Percentiles rank a stretch among this genome's conserved stretches.
phyloP scores from a whole-genome alignment of 2,888 invertebrate species.

The Perizoma affinitatum region DNA sequence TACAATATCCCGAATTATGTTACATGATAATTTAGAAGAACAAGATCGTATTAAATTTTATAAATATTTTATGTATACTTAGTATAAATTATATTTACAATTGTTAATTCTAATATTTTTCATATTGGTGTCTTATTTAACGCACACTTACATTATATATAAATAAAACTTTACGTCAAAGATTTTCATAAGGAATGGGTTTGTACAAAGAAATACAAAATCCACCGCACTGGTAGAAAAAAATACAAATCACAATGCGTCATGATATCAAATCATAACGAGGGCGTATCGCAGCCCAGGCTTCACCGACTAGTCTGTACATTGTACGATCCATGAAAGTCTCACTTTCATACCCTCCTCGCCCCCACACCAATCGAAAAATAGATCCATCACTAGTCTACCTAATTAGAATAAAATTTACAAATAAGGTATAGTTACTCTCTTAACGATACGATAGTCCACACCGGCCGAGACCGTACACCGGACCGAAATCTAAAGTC shows the following conservation, averaged over 20 bases:
- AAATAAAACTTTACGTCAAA: constrained; percentile 75
- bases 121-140: constrained; percentile 84
- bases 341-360: constrained; percentile 72
- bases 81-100: constrained; percentile 81
- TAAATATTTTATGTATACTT: constrained; percentile 74
- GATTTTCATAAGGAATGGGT: constrained; percentile 80
- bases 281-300: constrained; percentile 44
- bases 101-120: constrained; percentile 73
- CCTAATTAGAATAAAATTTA: constrained; percentile 77
- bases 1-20: constrained; percentile 69
- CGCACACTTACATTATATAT: constrained; percentile 76
- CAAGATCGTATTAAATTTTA: constrained; percentile 82
- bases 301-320: constrained; percentile 76
- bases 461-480: constrained; percentile 64
- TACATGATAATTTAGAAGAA: constrained; percentile 77
- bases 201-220: constrained; percentile 81
- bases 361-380: constrained; percentile 71
- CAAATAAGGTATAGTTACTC: constrained; percentile 74
- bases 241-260: constrained; percentile 74
- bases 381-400: constrained; percentile 81
- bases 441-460: constrained; percentile 75
- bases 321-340: constrained; percentile 78
- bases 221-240: constrained; percentile 72
- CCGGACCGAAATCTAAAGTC: constrained; percentile 65
- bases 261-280: constrained; percentile 57